phyloP scores from a whole-genome alignment of 35 echinoderm and acorn worm species.

The Chiridota heheva region DNA sequence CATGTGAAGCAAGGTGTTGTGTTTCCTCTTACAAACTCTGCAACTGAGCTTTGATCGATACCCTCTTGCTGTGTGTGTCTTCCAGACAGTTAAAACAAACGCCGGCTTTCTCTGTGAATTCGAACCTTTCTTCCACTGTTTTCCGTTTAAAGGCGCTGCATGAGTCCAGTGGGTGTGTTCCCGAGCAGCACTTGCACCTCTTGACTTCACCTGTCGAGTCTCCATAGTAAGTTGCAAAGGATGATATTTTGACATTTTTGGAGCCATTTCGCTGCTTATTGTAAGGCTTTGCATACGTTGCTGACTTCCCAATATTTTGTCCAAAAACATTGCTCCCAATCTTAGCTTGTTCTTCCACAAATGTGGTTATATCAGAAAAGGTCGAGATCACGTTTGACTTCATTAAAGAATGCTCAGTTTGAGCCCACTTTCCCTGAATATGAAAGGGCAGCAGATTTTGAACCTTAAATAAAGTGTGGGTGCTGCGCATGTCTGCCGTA shows the following conservation, averaged over 20 bases:
- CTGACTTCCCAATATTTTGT: constrained; percentile 6
- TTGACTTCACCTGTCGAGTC: no score
- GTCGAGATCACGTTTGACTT: background rate
- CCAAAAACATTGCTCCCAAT: constrained; percentile 42
- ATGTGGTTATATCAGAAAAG: constrained; percentile 53
- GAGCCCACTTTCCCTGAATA: constrained; percentile 21
- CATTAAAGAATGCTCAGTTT: background rate
- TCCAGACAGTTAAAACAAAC: constrained; percentile 45
- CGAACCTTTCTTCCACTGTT: constrained; percentile 13
- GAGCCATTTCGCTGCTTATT: no score
- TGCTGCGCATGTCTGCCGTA: constrained; percentile 25
- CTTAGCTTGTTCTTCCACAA: constrained; percentile 38
- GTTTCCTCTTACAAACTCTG: constrained; percentile 10
- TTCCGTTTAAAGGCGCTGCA: constrained; percentile 1
- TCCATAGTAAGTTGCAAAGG: no score
- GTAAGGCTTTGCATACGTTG: no score
- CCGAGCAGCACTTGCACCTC: no score
- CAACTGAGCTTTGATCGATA: constrained; percentile 2
- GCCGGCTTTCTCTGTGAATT: background rate
- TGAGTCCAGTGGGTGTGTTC: no score
- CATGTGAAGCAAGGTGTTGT: constrained; percentile 15
- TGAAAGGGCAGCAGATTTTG: constrained; percentile 14
- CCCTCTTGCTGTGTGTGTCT: constrained; percentile 17
- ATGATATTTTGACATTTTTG: no score
- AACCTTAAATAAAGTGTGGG: constrained; percentile 28